Evolutionary conservation across 2,113 vertebrate species (phyloP), one percentile per base, ranked within the genome.

Genomic region (Boulengeromyrus knoepffleri): DNA sequence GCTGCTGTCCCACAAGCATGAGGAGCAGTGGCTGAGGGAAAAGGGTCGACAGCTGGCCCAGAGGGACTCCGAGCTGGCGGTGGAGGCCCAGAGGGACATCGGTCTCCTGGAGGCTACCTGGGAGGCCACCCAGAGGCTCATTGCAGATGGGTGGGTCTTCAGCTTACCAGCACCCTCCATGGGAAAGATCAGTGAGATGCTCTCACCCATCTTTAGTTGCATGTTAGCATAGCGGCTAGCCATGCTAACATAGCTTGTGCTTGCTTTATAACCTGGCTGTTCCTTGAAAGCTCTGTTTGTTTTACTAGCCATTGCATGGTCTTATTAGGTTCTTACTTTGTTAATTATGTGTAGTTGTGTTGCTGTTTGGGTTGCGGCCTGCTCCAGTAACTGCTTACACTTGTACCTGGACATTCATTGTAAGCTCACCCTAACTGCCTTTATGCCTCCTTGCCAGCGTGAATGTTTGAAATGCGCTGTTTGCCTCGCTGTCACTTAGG

Each of bases 1-100:
- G 90, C 5, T 99, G 5, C 97, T 97, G 94, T 97, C 97, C 58
- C 97, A 98, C 53, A 97, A 99, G 80, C 97, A 99, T 50, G 98
- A 99, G 92, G 96, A 98, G 47, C 97, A 97, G 90, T 99, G 98
- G 98, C 92, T 99, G 46, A 97, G 95, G 94, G 97, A 98, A 91
- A 99, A 98, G 94, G 97, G 97, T 42, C 97, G 97, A 80, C 97
- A 98, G 94, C 96, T 99, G 90, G 97, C 96, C 42, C 96, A 97
- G 92, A 97, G 97, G 95, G 98, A 99, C 89, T 93, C 95, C 31
- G 94, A 96, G 58, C 92, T 96, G 86, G 97, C 96, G 2, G 94
- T 95, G 58, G 97, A 97, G 91, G 96, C 96, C 0, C 95, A 97
- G 77, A 96, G 94, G 88, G 97, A 98, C 89, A 96, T 98, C 89